Conservation (phyloP, 2,888 invertebrate species). For the Noctua fimbriata region DNA sequence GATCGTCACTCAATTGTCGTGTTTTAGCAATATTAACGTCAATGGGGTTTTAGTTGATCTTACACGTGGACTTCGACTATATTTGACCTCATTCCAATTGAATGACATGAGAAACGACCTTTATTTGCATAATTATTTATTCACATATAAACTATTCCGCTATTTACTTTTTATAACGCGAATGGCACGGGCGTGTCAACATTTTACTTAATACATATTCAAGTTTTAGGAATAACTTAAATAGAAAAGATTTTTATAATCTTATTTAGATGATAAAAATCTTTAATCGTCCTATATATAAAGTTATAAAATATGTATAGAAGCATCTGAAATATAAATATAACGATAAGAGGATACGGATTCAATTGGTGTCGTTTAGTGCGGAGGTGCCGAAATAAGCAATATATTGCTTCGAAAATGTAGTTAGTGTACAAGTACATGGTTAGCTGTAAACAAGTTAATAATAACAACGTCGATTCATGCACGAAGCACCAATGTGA, state of each 20-base stretch:
- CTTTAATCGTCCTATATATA: constrained; percentile 22
- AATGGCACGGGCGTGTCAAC: constrained; percentile 16
- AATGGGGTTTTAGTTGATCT: constrained; percentile 4
- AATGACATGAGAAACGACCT: constrained; percentile 33
- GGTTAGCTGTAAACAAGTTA: constrained; percentile 56
- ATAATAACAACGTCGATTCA: constrained; percentile 65
- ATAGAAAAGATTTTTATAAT: constrained; percentile 22
- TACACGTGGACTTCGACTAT: constrained; percentile 5
- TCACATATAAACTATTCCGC: constrained; percentile 27
- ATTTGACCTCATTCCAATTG: constrained; percentile 19
- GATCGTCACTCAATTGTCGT: constrained; percentile 10
- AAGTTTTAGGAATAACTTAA: constrained; percentile 27
- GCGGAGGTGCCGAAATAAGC: constrained; percentile 59
- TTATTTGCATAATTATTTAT: constrained; percentile 34
- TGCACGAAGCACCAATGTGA: constrained; percentile 72
- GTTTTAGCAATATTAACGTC: constrained; percentile 18
- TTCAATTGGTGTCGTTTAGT: constrained; percentile 40
- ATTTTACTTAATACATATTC: constrained; percentile 21
- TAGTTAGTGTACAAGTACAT: constrained; percentile 45
- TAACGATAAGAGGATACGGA: constrained; percentile 26
- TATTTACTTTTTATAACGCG: constrained; percentile 24
- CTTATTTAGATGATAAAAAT: constrained; percentile 5
- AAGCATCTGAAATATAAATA: constrained; percentile 34
- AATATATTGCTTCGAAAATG: constrained; percentile 62
- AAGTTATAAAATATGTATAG: constrained; percentile 23